Conservation (phyloP, 2,797 vertebrate species). For the Varecia variegata region DNA sequence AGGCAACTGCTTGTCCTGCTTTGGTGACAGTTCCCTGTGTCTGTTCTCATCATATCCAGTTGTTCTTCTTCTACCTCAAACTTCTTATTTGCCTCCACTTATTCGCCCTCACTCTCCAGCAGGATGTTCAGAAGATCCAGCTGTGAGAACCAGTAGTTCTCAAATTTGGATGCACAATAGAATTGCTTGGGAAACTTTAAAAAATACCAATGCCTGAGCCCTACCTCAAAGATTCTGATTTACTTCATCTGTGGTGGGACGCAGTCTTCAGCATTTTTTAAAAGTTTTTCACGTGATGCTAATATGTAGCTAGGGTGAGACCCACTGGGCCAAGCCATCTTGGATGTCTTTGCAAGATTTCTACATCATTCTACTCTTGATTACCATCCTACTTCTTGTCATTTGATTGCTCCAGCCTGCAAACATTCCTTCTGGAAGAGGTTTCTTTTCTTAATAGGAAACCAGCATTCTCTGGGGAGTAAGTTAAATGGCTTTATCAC, state of each 20-base stretch:
- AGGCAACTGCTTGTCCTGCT: background rate
- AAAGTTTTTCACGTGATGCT: background rate
- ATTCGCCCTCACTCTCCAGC: background rate
- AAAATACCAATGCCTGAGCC: background rate
- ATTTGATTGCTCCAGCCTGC: background rate
- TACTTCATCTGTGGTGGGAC: background rate
- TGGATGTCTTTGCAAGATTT: background rate
- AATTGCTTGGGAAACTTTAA: background rate
- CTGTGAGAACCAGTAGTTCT: background rate
- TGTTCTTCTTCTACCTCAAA: background rate
- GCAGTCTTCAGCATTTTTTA: background rate
- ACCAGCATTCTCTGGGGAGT: background rate
- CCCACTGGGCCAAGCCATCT: background rate
- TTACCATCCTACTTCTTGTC: background rate
- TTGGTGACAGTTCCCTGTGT: background rate
- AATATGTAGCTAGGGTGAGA: background rate
- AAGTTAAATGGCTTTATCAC: background rate
- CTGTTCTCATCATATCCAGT: background rate
- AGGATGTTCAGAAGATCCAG: background rate
- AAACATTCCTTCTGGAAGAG: background rate
- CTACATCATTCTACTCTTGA: background rate
- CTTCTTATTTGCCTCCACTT: background rate
- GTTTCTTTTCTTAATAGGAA: conserved; percentile 13
- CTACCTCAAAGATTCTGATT: background rate
- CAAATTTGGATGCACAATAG: background rate